These are phyloP conservation scores for Argopecten irradians DNA, from an alignment of 1,140 invertebrate genomes.

Conservation along the genomic window DNA sequence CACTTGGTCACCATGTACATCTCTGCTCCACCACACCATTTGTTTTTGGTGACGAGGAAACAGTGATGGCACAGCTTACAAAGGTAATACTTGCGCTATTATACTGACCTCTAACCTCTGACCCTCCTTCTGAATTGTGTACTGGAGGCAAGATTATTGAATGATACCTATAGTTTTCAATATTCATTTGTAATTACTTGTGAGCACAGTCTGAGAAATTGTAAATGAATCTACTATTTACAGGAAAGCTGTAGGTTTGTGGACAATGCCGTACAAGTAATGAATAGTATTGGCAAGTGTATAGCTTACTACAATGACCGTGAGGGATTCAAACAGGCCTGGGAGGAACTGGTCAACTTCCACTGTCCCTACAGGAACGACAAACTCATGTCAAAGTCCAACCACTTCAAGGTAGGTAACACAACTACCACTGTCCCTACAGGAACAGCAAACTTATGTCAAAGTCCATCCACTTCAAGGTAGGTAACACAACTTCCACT, in stretches of 20 bases:
- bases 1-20: constrained; percentile 74
- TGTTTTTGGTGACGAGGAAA: constrained; percentile 76
- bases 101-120: too few species aligned
- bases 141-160: too few species aligned
- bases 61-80: constrained; percentile 74
- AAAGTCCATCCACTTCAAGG: background rate
- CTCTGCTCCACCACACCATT: constrained; percentile 74
- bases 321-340: constrained; percentile 63
- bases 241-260: constrained; percentile 76
- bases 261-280: constrained; percentile 72
- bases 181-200: too few species aligned
- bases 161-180: too few species aligned
- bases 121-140: too few species aligned
- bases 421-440: background rate
- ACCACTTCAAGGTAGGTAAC: constrained; percentile 96
- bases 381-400: constrained; percentile 70
- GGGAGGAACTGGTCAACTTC: constrained; percentile 63
- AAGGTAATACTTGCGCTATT: constrained; percentile 70
- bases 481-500: too few species aligned
- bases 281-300: constrained; percentile 72
- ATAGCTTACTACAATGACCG: constrained; percentile 69
- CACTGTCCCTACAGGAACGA: constrained; percentile 73
- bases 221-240: constrained; percentile 35
- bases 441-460: background rate
- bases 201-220: too few species aligned